These are phyloP conservation scores for Coptotermes formosanus DNA, from an alignment of 1,140 invertebrate genomes.

Conservation along the genomic window DNA sequence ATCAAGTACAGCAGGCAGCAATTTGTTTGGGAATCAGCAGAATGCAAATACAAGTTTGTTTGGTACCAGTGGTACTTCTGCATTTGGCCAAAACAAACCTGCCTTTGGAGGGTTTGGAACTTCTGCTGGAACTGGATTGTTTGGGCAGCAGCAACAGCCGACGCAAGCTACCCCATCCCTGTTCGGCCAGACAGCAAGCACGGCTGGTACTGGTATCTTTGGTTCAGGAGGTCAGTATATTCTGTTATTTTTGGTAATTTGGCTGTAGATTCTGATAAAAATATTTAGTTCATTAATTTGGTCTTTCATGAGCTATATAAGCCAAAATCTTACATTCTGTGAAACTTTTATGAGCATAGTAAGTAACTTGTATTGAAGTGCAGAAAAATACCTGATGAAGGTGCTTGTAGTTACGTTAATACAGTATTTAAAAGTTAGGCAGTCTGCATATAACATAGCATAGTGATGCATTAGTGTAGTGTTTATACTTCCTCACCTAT, in stretches of 20 bases:
- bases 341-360: too few relatives aligned
- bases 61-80: constrained; percentile 31
- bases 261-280: too few relatives aligned
- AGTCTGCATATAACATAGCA: too few relatives aligned
- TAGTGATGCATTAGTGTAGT: too few relatives aligned
- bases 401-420: too few relatives aligned
- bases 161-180: constrained; percentile 49
- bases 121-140: constrained; percentile 46
- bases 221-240: constrained; percentile 40
- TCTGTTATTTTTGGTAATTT: neutral
- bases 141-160: constrained; percentile 46
- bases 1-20: constrained; percentile 24
- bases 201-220: constrained; percentile 54
- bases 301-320: too few relatives aligned
- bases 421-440: too few relatives aligned
- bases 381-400: too few relatives aligned
- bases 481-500: too few relatives aligned
- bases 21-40: constrained; percentile 38
- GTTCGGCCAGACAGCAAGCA: constrained; percentile 55
- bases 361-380: too few relatives aligned
- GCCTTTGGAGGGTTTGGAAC: constrained; percentile 38
- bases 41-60: constrained; percentile 35
- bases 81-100: constrained; percentile 42
- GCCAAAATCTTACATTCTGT: too few relatives aligned
- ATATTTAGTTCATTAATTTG: too few relatives aligned